A percentile compares a stretch with the other conserved stretches of the same genome.
Conservation (phyloP, 1,140 invertebrate genomes). For the Nasonia vitripennis region DNA sequence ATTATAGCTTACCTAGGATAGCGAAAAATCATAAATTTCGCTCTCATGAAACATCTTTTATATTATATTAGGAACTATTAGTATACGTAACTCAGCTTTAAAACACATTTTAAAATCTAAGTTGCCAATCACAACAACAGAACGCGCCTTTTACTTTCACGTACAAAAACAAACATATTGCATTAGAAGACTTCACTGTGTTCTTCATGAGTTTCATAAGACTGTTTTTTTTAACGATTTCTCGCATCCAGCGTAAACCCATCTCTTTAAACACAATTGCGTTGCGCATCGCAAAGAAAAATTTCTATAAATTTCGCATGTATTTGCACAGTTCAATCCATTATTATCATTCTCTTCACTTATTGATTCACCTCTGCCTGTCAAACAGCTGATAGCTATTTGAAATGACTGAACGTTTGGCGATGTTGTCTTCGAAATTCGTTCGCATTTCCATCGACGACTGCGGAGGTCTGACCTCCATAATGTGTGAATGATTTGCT, state of each 20-base stretch:
- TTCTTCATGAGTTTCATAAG: constrained; percentile 27
- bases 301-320: constrained; percentile 16
- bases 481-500: neutral
- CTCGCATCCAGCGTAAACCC: constrained; percentile 22
- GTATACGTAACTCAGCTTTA: constrained; percentile 48
- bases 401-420: neutral
- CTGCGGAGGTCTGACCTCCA: neutral
- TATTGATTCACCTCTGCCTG: neutral
- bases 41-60: constrained; percentile 19
- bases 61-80: constrained; percentile 53
- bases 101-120: constrained; percentile 47
- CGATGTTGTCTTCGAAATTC: neutral
- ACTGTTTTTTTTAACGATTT: neutral
- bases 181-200: constrained; percentile 25
- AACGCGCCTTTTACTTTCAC: constrained; percentile 31
- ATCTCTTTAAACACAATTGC: neutral
- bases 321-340: constrained; percentile 33
- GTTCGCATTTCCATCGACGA: neutral
- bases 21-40: constrained; percentile 40
- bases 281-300: constrained; percentile 14
- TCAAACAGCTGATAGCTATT: neutral
- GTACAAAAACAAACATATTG: constrained; percentile 42
- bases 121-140: constrained; percentile 50
- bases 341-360: neutral
- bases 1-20: constrained; percentile 32